Conservation (phyloP, 2,113 vertebrate genomes). For the Microtus pennsylvanicus region DNA sequence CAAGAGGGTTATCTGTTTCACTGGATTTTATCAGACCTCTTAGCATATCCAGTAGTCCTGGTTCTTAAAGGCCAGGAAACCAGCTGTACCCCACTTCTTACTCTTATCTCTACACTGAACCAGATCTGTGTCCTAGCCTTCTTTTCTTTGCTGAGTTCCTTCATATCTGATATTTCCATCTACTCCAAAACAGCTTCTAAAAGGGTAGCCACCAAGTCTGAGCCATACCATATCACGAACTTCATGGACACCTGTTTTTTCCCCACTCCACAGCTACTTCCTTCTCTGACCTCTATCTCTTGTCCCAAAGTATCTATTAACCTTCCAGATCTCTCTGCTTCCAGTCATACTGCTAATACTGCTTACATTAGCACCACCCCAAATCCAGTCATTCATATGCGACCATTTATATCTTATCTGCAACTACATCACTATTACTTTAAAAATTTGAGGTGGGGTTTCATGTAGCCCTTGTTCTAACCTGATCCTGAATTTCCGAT, state of each 20-base stretch:
- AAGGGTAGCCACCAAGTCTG: neutral
- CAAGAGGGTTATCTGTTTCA: neutral
- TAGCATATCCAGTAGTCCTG: neutral
- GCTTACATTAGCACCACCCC: neutral
- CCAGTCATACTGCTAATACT: neutral
- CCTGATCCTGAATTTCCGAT: neutral
- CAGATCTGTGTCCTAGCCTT: neutral
- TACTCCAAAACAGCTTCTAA: neutral
- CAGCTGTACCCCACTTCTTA: conserved; percentile 20
- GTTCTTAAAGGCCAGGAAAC: neutral
- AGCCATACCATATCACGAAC: neutral
- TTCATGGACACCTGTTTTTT: neutral
- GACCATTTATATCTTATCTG: neutral
- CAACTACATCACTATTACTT: neutral
- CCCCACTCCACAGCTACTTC: neutral
- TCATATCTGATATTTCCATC: neutral
- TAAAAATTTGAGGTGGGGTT: neutral
- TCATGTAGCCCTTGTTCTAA: neutral
- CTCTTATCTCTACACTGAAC: conserved; percentile 16
- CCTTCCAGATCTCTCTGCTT: conserved; percentile 1
- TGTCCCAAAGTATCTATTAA: neutral
- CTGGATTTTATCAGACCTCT: neutral
- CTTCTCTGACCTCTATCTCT: conserved; percentile 16
- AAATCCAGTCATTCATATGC: neutral
- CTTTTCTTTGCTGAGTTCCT: neutral